Base-by-base conservation (phyloP, 1,140 invertebrate genomes). In the Eriocheir sinensis region DNA sequence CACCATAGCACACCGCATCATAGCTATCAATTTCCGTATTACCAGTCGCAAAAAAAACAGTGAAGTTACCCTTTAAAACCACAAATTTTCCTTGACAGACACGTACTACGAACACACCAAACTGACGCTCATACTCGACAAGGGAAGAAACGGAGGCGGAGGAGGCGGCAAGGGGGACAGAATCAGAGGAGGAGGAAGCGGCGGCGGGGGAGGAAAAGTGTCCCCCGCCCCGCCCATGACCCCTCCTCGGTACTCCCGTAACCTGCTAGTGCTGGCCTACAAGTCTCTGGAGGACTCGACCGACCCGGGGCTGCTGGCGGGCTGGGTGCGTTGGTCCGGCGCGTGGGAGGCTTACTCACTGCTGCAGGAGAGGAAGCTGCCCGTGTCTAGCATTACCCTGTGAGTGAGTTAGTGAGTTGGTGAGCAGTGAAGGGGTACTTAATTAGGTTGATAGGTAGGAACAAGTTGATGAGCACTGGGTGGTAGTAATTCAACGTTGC, bases 281-380 rank as follows among this genome's bases (percentile, higher is more conserved):
- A 85, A 90, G 88, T 90, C 92, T 15, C 80, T 95, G 34, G 95
- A 95, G 44, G 92, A 93, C 38, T 53, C 79, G 6, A 91, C 92
- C 15, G 95, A 95, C 79, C 92, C 89, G 3, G 40, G 40, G 30
- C 81, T 95, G 17, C 92, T 95, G 44, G 92, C 44, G 17, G 95
- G 92, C n/a, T 95, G 95, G 95, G 92, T 95, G 38, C n/a, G 95
- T 17, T 95, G 95, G 95, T 95, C 95, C 4, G 95, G 95, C 21
- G 95, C 92, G 8, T 95, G 92, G 95, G 92, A 85, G 41, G 95
- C 92, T 27, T 93, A 95, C 41, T 85, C 92, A 4, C 81, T 83
- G 44, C 48, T 95, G 60, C 85, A 93, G 88, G 94, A 95, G 60
- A 95, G 44, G 86, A 88, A 89, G 15, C 72, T 95, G 27, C 94